phyloP scores from a whole-genome alignment of 1,140 invertebrate genomes.

The Heliothis subflexa region DNA sequence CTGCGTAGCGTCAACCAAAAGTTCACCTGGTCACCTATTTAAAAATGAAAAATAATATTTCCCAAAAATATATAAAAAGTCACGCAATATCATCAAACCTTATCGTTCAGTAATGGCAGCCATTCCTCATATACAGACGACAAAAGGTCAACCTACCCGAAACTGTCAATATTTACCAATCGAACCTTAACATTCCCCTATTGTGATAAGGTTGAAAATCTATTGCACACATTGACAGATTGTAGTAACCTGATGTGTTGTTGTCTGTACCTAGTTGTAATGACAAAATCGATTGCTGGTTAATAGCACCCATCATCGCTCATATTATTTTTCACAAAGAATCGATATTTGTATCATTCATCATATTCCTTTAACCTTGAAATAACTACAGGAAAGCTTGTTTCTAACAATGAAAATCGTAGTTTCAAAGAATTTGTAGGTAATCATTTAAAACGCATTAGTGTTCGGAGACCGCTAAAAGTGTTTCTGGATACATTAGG shows the following conservation, averaged over 20 bases:
- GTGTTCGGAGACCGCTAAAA: not conserved
- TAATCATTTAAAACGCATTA: constrained; percentile 23
- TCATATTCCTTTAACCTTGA: constrained; percentile 32
- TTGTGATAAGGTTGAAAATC: too few relatives aligned
- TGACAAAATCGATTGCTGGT: constrained; percentile 26
- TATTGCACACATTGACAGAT: too few relatives aligned
- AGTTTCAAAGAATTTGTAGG: not conserved
- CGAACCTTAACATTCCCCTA: too few relatives aligned
- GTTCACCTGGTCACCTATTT: not conserved
- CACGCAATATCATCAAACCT: constrained; percentile 1
- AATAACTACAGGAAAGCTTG: not conserved
- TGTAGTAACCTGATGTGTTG: too few relatives aligned
- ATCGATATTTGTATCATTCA: constrained; percentile 26
- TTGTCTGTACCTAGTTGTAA: constrained; percentile 15
- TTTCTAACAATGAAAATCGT: not conserved
- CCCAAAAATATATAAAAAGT: not conserved
- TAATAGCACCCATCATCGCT: constrained; percentile 28
- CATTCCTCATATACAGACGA: not conserved
- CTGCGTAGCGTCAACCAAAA: too few relatives aligned
- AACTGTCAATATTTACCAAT: not conserved
- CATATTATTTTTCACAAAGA: constrained; percentile 22
- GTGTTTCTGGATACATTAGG: not conserved
- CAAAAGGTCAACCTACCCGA: not conserved
- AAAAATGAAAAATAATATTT: not conserved
- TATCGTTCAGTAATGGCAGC: constrained; percentile 9